phyloP scores from a whole-genome alignment of 2,113 vertebrate genomes.

The Laticauda colubrina region DNA sequence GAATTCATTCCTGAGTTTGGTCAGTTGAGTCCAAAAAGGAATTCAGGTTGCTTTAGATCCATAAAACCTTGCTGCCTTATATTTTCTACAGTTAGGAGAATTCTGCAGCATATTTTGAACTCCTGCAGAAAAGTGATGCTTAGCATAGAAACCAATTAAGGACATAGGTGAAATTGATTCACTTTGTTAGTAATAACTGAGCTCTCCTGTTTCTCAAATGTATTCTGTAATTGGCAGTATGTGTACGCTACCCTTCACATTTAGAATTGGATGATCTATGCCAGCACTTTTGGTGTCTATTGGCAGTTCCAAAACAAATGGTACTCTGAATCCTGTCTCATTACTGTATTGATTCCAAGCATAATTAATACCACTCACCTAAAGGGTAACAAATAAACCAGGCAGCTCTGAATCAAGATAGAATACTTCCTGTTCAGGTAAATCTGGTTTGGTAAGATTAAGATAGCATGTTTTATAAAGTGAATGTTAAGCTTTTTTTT shows the following conservation, averaged over 20 bases:
- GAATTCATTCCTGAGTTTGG: not conserved
- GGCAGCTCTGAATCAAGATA: not conserved
- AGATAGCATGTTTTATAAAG: not conserved
- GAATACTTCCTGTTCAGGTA: conserved; percentile 17
- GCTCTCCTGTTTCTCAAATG: not conserved
- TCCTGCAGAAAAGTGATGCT: conserved; percentile 2
- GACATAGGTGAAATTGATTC: not conserved
- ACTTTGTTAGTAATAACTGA: not conserved
- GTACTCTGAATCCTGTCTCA: conserved; percentile 14
- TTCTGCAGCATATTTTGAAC: conserved; percentile 3
- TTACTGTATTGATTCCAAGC: conserved; percentile 33
- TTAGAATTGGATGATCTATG: conserved; percentile 9
- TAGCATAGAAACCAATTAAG: not conserved
- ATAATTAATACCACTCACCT: conserved; percentile 36
- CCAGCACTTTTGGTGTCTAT: conserved; percentile 16
- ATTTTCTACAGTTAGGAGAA: not conserved
- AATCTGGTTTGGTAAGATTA: conserved; percentile 5
- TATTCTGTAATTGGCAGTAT: conserved; percentile 8
- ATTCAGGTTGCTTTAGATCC: not conserved
- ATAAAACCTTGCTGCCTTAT: not conserved
- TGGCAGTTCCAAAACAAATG: conserved; percentile 29
- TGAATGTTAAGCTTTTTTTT: not conserved
- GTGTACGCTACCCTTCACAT: not conserved
- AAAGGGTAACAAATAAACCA: conserved; percentile 17
- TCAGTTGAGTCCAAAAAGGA: not conserved